Conservation (phyloP, 2,113 vertebrate species). For the Sebastes schlegelii region DNA sequence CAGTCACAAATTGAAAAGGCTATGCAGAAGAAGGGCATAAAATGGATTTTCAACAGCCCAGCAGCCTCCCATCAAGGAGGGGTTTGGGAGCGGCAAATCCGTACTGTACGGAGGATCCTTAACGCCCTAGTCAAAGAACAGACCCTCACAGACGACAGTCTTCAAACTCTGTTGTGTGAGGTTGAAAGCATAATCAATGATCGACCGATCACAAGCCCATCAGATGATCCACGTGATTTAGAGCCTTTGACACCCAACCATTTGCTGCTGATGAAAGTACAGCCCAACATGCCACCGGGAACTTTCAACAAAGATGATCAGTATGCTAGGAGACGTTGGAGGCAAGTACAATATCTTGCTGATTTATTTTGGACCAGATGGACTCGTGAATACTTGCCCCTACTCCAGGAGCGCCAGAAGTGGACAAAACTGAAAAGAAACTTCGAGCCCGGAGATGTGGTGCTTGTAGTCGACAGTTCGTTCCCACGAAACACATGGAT, state of each 20-base stretch:
- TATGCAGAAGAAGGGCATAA: conserved; percentile 19
- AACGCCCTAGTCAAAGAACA: neutral
- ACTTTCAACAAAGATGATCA: conserved; percentile 5
- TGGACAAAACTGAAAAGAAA: neutral
- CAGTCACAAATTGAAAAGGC: neutral
- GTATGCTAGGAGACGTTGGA: conserved; percentile 1
- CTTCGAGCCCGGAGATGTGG: neutral
- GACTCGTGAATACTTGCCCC: conserved; percentile 10
- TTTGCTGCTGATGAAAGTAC: conserved; percentile 3
- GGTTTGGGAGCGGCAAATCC: neutral
- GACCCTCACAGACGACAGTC: neutral
- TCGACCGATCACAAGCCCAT: too few species aligned
- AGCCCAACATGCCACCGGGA: conserved; percentile 11
- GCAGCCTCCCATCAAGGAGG: conserved; percentile 15
- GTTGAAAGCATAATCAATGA: conserved; percentile 1
- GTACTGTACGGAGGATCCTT: neutral
- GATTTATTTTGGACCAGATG: conserved; percentile 26
- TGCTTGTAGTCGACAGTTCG: neutral
- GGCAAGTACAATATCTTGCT: neutral
- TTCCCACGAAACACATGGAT: neutral
- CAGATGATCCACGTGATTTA: too few species aligned
- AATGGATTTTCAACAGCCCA: conserved; percentile 15
- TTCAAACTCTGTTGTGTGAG: neutral
- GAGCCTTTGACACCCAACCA: neutral
- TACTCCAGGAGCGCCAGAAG: neutral